Evolutionary conservation across 2,113 vertebrate genomes (phyloP), one percentile per base, ranked within the genome.

Genomic region (Panurus biarmicus): DNA sequence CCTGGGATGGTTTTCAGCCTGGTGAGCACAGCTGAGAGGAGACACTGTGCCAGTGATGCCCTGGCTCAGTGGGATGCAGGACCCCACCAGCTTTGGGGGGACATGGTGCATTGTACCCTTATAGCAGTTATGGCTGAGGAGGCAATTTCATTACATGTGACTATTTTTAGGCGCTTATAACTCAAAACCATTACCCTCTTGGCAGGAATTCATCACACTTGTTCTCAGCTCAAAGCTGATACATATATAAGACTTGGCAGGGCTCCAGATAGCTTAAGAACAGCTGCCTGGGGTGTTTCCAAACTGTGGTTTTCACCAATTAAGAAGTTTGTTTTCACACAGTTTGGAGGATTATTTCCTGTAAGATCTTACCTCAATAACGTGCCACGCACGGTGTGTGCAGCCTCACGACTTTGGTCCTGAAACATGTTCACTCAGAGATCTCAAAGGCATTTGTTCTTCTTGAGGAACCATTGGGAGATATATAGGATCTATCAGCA

Each of bases 221-320:
- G 72, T 88, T 96, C 94, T 90, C 82, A 86, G 72, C 90, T 91
- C 90, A 22, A 65, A 86, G 87, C 57, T 95, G 87, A 57, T 36
- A 4, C 8, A 5, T 44, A 7, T 25, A 5, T 20, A 57, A 25
- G 57, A 8, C 12, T 78, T 95, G 93, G 93, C 72, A 0, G 35
- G 40, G 66, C 60, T 91, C 85, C 94, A 91, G 87, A 12, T 3
- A 78, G 69, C 47, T 88, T 85, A 94, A 24, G 75, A 96, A 60
- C 95, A 97, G 94, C 96, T 95, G 94, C 79, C 85, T 64, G 85
- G 79, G 78, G 86, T 57, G 60, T 86, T 94, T 95, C 94, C 95
- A 79, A 91, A 28, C 72, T 42, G 51, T 22, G 79, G 72, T 87
- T 95, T 91, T 86, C 85, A 74, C 72, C 90, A 94, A 53, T 81